Base-by-base conservation (phyloP, 1,140 invertebrate species). In the Listronotus bonariensis region DNA sequence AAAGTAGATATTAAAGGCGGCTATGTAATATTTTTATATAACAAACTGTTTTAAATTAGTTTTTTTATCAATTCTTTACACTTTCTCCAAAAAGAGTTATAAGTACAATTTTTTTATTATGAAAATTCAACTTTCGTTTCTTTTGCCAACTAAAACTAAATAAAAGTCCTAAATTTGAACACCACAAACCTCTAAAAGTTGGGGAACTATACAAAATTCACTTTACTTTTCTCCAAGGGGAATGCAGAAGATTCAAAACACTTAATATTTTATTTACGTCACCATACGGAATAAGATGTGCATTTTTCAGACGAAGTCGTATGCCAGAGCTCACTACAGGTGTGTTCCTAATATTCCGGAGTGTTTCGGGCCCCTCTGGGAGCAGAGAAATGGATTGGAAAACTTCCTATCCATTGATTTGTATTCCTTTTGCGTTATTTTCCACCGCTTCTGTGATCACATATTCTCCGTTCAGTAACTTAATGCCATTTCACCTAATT, bases 361-460 rank as follows among this genome's bases (percentile, higher is more conserved):
- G 72, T 73, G 70, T 73, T 73, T 65, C 69, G 56, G 60, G 48
- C 66, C 64, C 65, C 71, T 45, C 56, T 45, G 69, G 72, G 71
- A 56, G 52, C 65, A 49, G 55, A 52, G 63, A 72, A 76, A 76
- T 76, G 75, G 75, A 76, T 76, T 76, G 75, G 75, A 76, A 76
- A 76, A 76, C 70, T 76, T 75, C 71, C 69, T 32, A 73, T 74
- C 72, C 75, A 76, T 76, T 76, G 75, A 76, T 76, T 76, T 76
- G 75, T 76, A 76, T 76, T 74, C 72, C 71, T 56, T 43, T 18
- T 45, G 68, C 67, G 65, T 58, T 36, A 31, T 34, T 36, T 63
- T 53, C 65, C 58, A 55, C 64, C 58, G 53, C 65, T 49, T 9
- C 68, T 61, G 68, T 63, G 61, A 53, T 65, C 69, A 70, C 72